Conservation (phyloP, 2,113 vertebrate genomes). For the Xyrauchen texanus region DNA sequence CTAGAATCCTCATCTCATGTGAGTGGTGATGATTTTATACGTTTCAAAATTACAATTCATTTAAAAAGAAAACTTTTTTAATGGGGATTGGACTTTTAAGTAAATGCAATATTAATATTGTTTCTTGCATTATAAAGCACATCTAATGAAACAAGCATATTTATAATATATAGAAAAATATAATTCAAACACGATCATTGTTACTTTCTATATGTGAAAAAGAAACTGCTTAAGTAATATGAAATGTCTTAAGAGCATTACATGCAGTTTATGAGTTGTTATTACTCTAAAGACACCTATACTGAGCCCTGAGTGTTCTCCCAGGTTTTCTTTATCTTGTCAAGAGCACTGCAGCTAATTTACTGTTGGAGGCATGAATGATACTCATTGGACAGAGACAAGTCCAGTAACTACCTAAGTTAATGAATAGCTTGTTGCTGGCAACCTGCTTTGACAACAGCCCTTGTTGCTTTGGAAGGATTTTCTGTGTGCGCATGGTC, state of each 20-base stretch:
- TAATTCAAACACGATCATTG: too few relatives aligned
- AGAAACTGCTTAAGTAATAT: neutral
- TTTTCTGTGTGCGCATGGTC: conserved; percentile 27
- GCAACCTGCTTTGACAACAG: conserved; percentile 39
- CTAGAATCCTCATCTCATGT: too few relatives aligned
- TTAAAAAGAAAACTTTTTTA: too few relatives aligned
- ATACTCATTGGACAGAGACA: conserved; percentile 40
- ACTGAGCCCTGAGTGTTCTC: neutral
- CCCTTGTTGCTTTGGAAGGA: conserved; percentile 46
- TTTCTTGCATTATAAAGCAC: too few relatives aligned
- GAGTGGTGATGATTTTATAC: too few relatives aligned
- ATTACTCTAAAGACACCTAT: neutral
- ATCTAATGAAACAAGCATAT: too few relatives aligned
- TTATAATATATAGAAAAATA: too few relatives aligned
- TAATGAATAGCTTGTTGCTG: conserved; percentile 52
- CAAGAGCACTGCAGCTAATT: conserved; percentile 36
- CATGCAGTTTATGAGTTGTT: conserved; percentile 1
- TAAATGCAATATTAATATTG: too few relatives aligned
- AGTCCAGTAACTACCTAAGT: conserved; percentile 43
- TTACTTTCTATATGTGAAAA: neutral
- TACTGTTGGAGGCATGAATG: conserved; percentile 35
- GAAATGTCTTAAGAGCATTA: neutral
- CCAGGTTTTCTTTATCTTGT: conserved; percentile 22
- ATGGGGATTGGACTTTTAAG: too few relatives aligned
- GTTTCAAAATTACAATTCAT: too few relatives aligned